These are phyloP conservation scores for Aphelinus atriplicis DNA, from an alignment of 1,140 invertebrate species.

Conservation along the genomic window DNA sequence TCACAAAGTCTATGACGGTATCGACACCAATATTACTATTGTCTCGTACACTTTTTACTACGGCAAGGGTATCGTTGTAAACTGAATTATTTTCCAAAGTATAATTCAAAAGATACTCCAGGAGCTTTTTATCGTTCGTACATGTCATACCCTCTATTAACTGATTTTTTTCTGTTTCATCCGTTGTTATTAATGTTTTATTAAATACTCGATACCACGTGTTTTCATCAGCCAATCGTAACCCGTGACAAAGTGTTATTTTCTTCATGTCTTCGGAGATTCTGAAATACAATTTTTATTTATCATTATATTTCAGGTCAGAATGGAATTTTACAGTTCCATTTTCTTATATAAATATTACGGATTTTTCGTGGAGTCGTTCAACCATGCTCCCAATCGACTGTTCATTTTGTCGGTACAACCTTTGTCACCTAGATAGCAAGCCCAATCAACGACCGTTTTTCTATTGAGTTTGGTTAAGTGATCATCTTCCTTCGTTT, in stretches of 20 bases:
- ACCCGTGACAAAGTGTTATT: slow-evolving; percentile 72
- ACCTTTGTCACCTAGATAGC: slow-evolving; percentile 70
- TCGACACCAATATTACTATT: slow-evolving; percentile 62
- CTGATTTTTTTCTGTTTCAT: slow-evolving; percentile 1
- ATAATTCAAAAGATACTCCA: slow-evolving; percentile 25
- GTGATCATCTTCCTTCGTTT: slow-evolving; percentile 65
- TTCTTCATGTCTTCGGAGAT: slow-evolving; percentile 71
- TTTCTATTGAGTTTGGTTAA: slow-evolving; percentile 72
- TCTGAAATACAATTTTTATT: slow-evolving; percentile 25
- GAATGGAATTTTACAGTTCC: too few species aligned
- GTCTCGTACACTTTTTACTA: slow-evolving; percentile 43
- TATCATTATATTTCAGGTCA: too few species aligned
- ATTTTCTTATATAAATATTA: slow-evolving; percentile 18
- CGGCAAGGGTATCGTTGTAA: slow-evolving; percentile 47
- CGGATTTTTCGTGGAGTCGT: slow-evolving; percentile 60
- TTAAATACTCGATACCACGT: slow-evolving; percentile 74
- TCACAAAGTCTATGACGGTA: slow-evolving; percentile 49
- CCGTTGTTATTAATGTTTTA: slow-evolving; percentile 68
- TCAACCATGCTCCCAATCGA: slow-evolving; percentile 73
- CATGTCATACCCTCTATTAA: slow-evolving; percentile 40
- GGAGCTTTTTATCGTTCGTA: neutral
- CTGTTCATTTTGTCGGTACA: slow-evolving; percentile 71
- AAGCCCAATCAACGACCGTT: slow-evolving; percentile 73
- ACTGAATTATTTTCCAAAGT: slow-evolving; percentile 43
- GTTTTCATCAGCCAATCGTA: slow-evolving; percentile 70